Evolutionary conservation across 2,797 vertebrate species (phyloP).

Genomic region (Semotilus atromaculatus): DNA sequence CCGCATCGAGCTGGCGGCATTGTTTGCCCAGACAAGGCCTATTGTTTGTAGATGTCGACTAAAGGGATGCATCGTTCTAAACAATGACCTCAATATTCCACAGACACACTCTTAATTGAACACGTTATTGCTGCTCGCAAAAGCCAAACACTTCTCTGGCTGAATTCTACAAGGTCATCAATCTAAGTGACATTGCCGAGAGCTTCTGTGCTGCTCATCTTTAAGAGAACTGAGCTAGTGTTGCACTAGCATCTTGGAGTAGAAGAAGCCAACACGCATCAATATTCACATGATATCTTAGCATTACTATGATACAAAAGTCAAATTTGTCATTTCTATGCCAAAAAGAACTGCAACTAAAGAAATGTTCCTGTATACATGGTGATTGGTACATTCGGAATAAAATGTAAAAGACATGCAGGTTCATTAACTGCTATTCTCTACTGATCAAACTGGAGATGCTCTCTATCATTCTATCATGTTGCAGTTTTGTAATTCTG

Average conservation of each 20-base stretch:
- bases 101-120: conserved; percentile 56
- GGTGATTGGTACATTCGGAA: not conserved
- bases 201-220: not conserved
- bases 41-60: conserved; percentile 57
- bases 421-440: not conserved
- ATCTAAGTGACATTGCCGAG: conserved; percentile 25
- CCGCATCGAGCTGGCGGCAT: conserved; percentile 48
- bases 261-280: not conserved
- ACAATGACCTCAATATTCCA: conserved; percentile 61
- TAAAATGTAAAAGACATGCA: not conserved
- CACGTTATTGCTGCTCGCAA: conserved; percentile 40
- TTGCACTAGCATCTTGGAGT: not conserved
- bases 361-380: not conserved
- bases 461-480: not conserved
- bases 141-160: conserved; percentile 22
- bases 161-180: conserved; percentile 37
- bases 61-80: conserved; percentile 51
- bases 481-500: conserved; percentile 9
- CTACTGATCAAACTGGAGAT: not conserved
- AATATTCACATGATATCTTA: not conserved
- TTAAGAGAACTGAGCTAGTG: not conserved
- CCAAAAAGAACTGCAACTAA: not conserved
- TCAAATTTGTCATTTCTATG: not conserved
- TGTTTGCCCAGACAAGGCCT: conserved; percentile 57
- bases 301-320: not conserved